Base-by-base conservation (phyloP, 1,140 invertebrate genomes). In the Rhizoglyphus robini region DNA sequence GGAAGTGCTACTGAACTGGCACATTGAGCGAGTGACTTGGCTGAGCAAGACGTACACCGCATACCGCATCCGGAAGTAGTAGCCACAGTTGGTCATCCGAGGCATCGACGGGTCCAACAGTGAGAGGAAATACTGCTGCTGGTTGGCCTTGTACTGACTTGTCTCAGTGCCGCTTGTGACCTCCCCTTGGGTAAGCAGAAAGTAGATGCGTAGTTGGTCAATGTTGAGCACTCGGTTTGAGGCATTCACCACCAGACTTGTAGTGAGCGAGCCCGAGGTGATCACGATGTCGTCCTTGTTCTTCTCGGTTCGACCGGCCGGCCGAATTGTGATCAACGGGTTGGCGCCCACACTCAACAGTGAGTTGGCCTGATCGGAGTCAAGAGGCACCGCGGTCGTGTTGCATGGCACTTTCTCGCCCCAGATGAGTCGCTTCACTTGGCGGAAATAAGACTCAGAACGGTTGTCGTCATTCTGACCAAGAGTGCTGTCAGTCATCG, bases 31-130 rank as follows among this genome's bases (percentile, higher is more conserved):
- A 60, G 27, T 34, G 27, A 60, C 27, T 32, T 1, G 25, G 2
- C 15, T 4, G 4, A 8, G 20, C 3, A 60, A 29, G 31, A 32
- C 58, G 29, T 60, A 60, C 15, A 60, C 58, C 3, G 58, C 58
- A 46, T 60, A 60, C 23, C 58, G 58, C 58, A 60, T 60, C 13
- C 58, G 58, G 29, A 34, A 60, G 29, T 60, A 60, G 29, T 60
- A 11, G 2, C 58, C 58, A 60, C 58, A 60, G 29, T 60, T 60
- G 27, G 58, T 60, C 58, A 60, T 4, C 3, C 58, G 58, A 23
- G 58, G 58, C 58, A 60, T 60, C 3, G 58, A 29, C 29, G 27
- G 58, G 27, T 60, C 58, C 3, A 60, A 27, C n/a, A 60, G 29
- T 3, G 58, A 38, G 2, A 60, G 58, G 18, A 60, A 60, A 46